phyloP scores from a whole-genome alignment of 2,113 vertebrate species.

The Rhagologus leucostigma region DNA sequence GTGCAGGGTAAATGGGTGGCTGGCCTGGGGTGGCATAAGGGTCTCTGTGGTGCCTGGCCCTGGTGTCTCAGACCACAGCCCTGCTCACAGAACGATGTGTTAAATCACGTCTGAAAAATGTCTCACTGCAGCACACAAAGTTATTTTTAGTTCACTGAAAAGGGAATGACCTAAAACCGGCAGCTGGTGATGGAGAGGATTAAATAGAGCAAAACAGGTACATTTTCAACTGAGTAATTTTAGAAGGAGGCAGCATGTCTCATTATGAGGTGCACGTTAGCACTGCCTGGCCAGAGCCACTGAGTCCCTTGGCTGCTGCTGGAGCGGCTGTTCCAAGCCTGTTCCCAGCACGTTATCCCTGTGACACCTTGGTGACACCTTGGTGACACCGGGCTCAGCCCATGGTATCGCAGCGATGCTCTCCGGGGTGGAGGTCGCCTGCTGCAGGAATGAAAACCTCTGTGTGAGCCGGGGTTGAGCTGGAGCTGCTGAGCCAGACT shows the following conservation, averaged over 20 bases:
- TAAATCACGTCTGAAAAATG: slow-evolving; percentile 17
- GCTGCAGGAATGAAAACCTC: not conserved
- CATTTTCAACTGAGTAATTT: slow-evolving; percentile 35
- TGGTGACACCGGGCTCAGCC: accelerated
- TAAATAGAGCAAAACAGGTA: slow-evolving; percentile 63
- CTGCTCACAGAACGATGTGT: slow-evolving; percentile 10
- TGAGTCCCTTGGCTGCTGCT: not conserved
- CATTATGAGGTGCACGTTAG: not conserved
- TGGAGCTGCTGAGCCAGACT: not conserved
- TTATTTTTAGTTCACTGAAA: slow-evolving; percentile 59
- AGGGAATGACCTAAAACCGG: slow-evolving; percentile 59
- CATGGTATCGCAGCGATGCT: accelerated
- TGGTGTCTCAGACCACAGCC: not conserved
- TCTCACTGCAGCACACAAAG: not conserved
- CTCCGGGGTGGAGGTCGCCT: not conserved
- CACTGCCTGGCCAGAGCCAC: not conserved
- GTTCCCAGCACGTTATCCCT: accelerated
- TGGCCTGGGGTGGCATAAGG: not conserved
- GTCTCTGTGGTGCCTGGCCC: not conserved
- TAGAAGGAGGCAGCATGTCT: not conserved
- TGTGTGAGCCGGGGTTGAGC: not conserved
- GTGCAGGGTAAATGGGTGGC: accelerated
- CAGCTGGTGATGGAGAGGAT: slow-evolving; percentile 49
- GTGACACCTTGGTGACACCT: not conserved
- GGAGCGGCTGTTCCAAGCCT: not conserved